Conservation (phyloP, 2,888 invertebrate species). For the Augiades crinisus region DNA sequence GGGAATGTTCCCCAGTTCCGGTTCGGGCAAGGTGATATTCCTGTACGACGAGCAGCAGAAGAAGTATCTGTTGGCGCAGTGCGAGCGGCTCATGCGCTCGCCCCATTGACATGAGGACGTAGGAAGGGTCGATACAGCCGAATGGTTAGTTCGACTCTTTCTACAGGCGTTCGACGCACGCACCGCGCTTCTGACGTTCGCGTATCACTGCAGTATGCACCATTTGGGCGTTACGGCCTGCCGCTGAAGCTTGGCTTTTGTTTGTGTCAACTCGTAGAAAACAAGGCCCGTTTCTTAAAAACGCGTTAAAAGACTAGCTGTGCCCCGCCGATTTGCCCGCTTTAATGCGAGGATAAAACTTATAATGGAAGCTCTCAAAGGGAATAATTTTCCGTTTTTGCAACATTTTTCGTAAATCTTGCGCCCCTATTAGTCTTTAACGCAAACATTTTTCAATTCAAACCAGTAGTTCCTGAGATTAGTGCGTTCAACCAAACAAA, state of each 20-base stretch:
- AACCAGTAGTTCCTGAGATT: too few species aligned
- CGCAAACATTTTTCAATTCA: too few species aligned
- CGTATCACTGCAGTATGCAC: constrained; percentile 70
- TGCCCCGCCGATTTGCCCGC: too few species aligned
- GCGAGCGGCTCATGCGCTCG: constrained; percentile 60
- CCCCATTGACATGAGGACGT: constrained; percentile 71
- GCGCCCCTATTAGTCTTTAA: too few species aligned
- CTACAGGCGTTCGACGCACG: constrained; percentile 69
- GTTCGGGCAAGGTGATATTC: constrained; percentile 82
- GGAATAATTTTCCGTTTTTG: too few species aligned
- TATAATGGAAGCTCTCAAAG: too few species aligned
- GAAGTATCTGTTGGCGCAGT: constrained; percentile 65
- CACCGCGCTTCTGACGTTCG: constrained; percentile 59
- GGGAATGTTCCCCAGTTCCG: constrained; percentile 83
- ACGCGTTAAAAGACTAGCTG: too few species aligned
- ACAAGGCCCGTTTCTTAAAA: too few species aligned
- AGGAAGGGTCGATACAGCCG: constrained; percentile 56
- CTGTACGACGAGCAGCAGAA: constrained; percentile 71
- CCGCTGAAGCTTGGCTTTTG: constrained; percentile 41
- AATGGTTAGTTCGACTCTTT: constrained; percentile 63
- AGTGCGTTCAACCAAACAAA: too few species aligned
- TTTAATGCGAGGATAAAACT: too few species aligned
- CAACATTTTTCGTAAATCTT: too few species aligned
- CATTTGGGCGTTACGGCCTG: constrained; percentile 61
- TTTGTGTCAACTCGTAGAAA: too few species aligned